phyloP scores from a whole-genome alignment of 2,797 vertebrate species.

The Monodelphis domestica region DNA sequence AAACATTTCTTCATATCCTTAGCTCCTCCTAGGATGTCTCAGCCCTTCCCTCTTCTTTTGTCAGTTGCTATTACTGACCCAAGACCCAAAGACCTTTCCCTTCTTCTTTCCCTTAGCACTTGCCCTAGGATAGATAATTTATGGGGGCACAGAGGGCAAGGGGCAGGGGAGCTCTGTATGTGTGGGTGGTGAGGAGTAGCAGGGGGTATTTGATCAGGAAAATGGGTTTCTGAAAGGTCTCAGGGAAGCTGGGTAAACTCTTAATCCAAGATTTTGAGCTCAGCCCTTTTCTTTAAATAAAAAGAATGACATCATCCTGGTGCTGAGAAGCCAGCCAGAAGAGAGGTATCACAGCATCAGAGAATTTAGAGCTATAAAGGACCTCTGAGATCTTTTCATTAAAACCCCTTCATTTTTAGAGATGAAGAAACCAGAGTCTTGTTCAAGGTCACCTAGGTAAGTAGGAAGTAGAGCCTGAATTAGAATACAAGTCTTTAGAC shows the following conservation, averaged over 20 bases:
- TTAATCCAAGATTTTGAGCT: slow-evolving; percentile 58
- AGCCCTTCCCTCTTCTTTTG: not conserved
- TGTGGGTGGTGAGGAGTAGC: not conserved
- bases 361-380: not conserved
- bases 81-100: not conserved
- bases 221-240: not conserved
- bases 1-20: not conserved
- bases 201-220: not conserved
- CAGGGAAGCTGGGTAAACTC: not conserved
- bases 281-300: slow-evolving; percentile 79
- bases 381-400: not conserved
- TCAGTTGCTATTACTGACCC: not conserved
- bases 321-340: slow-evolving; percentile 65
- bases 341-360: slow-evolving; percentile 33
- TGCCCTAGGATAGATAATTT: not conserved
- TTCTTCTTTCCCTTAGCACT: not conserved
- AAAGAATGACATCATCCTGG: slow-evolving; percentile 73
- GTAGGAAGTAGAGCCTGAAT: not conserved
- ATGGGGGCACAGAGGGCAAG: not conserved
- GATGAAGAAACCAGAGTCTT: slow-evolving; percentile 7
- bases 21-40: not conserved
- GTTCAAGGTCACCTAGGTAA: not conserved
- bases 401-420: slow-evolving; percentile 4
- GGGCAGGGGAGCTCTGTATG: not conserved
- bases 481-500: not conserved